A percentile compares a stretch with the other conserved stretches of the same genome.
Evolutionary conservation across 2,113 vertebrate genomes (phyloP).

Genomic region (Tachysurus fulvidraco): DNA sequence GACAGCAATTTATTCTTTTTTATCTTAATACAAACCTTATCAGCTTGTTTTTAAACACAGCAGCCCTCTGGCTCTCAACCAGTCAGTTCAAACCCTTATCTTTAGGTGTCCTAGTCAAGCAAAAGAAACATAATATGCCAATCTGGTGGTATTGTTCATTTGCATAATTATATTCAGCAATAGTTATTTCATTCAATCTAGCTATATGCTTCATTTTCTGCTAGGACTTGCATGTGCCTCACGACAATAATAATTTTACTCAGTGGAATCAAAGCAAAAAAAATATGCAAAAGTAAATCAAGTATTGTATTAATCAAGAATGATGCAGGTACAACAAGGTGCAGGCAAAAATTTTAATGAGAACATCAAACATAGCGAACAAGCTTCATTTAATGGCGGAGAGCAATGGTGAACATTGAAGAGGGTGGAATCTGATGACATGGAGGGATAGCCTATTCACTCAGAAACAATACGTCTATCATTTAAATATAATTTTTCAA

Average conservation of each 20-base stretch:
- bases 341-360: neutral
- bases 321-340: neutral
- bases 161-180: neutral
- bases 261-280: neutral
- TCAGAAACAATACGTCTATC: constrained; percentile 34
- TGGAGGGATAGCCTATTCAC: constrained; percentile 10
- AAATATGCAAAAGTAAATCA: neutral
- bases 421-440: neutral
- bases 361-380: neutral
- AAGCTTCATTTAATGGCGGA: neutral
- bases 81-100: neutral
- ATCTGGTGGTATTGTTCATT: neutral
- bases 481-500: constrained; percentile 1
- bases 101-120: neutral
- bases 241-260: neutral
- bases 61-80: neutral
- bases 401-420: neutral
- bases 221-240: neutral
- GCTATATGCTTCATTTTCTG: neutral
- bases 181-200: neutral
- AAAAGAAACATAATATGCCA: neutral
- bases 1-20: neutral
- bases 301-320: neutral
- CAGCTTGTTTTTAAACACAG: neutral
- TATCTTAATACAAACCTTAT: neutral